These are phyloP conservation scores for Muscicapa striata DNA, from an alignment of 2,797 vertebrate species.

Conservation along the genomic window DNA sequence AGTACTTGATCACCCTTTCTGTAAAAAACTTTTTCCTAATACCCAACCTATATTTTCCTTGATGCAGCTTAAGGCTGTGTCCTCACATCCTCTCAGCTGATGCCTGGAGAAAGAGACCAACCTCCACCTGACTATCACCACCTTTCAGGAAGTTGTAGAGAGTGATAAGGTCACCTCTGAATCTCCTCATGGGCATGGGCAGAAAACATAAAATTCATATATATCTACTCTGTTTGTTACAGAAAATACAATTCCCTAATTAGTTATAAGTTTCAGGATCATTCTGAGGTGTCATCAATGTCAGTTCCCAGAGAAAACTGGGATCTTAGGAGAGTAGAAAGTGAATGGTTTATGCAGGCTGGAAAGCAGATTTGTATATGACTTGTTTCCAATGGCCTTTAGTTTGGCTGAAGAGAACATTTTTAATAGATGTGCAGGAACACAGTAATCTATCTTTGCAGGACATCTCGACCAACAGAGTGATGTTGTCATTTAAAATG, in stretches of 20 bases:
- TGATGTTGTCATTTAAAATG: neutral
- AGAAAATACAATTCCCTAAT: neutral
- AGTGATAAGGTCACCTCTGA: too few species aligned
- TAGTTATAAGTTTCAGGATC: neutral
- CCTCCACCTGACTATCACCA: too few species aligned
- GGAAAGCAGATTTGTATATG: neutral
- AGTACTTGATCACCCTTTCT: too few species aligned
- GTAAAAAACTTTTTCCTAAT: too few species aligned
- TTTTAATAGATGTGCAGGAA: neutral
- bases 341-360: neutral
- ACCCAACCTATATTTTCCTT: too few species aligned
- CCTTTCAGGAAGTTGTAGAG: too few species aligned
- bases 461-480: neutral
- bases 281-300: rapidly evolving
- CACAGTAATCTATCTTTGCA: neutral
- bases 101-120: too few species aligned
- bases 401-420: neutral
- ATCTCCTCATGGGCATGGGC: too few species aligned
- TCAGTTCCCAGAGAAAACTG: neutral
- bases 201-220: neutral
- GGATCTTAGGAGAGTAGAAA: neutral
- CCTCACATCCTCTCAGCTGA: too few species aligned
- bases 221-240: rapidly evolving
- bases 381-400: neutral
- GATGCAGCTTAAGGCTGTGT: too few species aligned